A percentile compares a stretch with the other conserved stretches of the same genome.
Conservation (phyloP, 2,113 vertebrate species). For the Lophius piscatorius region DNA sequence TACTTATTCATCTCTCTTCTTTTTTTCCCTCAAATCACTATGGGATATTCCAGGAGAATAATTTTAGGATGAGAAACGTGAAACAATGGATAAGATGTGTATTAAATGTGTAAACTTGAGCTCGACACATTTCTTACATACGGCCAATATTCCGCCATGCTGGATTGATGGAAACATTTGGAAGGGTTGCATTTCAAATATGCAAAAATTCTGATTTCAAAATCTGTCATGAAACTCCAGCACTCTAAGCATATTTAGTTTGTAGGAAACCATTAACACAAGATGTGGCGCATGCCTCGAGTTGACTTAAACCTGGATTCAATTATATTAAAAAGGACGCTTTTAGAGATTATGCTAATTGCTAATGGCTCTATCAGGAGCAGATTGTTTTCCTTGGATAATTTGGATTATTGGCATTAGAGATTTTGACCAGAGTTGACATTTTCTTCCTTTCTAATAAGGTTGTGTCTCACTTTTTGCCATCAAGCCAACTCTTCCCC, state of each 20-base stretch:
- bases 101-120: slow-evolving; percentile 61
- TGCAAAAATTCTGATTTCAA: slow-evolving; percentile 19
- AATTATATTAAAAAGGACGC: slow-evolving; percentile 57
- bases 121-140: slow-evolving; percentile 41
- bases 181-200: slow-evolving; percentile 6
- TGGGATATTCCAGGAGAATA: slow-evolving; percentile 66
- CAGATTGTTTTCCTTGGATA: slow-evolving; percentile 69
- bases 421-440: slow-evolving; percentile 52
- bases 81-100: slow-evolving; percentile 63
- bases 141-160: slow-evolving; percentile 7
- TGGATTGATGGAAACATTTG: slow-evolving; percentile 7
- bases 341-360: slow-evolving; percentile 79
- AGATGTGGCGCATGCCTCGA: slow-evolving; percentile 55
- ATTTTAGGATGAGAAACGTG: slow-evolving; percentile 74
- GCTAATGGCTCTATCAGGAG: slow-evolving; percentile 68
- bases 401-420: slow-evolving; percentile 66
- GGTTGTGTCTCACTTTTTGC: slow-evolving; percentile 37
- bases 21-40: slow-evolving; percentile 70
- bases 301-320: slow-evolving; percentile 62
- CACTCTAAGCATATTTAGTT: slow-evolving; percentile 2
- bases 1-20: slow-evolving; percentile 78
- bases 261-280: slow-evolving; percentile 48
- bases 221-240: slow-evolving; percentile 13
- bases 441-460: slow-evolving; percentile 52
- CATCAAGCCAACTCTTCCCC: slow-evolving; percentile 25